Conservation (phyloP, 2,888 invertebrate genomes). For the Drosophila stalkeri region DNA sequence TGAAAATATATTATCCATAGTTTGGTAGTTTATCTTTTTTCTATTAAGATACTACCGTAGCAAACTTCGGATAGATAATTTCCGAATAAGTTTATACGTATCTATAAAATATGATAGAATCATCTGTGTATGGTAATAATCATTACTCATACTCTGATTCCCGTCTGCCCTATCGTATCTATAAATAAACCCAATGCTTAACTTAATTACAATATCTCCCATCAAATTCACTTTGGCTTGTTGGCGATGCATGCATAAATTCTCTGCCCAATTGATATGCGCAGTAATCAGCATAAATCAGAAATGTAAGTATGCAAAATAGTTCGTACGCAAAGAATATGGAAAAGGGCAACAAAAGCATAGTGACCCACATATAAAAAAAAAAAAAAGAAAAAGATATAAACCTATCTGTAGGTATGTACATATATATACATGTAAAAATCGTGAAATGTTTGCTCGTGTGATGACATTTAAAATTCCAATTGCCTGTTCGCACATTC, state of each 20-base stretch:
- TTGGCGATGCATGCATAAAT: conserved; percentile 43
- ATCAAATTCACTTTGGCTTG: conserved; percentile 5
- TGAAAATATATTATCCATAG: too few relatives aligned
- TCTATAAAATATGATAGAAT: background rate
- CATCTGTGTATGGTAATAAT: background rate
- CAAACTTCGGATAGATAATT: too few relatives aligned
- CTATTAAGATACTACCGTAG: too few relatives aligned
- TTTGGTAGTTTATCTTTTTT: too few relatives aligned
- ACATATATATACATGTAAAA: conserved; percentile 15
- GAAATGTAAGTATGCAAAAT: conserved; percentile 34
- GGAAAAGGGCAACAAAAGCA: conserved; percentile 39
- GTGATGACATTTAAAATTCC: conserved; percentile 64
- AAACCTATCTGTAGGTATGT: conserved; percentile 3
- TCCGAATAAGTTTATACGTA: too few relatives aligned
- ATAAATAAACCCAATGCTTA: background rate
- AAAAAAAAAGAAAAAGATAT: background rate
- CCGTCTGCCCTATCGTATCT: background rate
- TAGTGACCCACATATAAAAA: conserved; percentile 60
- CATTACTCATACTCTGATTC: too few relatives aligned
- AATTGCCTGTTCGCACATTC: conserved; percentile 37
- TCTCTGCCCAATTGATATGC: conserved; percentile 21
- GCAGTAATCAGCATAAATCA: conserved; percentile 44
- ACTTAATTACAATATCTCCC: conserved; percentile 18
- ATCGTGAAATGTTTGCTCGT: conserved; percentile 24
- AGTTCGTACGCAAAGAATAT: conserved; percentile 4